Evolutionary conservation across 2,888 invertebrate species (phyloP).

Genomic region (Agapostemon virescens): DNA sequence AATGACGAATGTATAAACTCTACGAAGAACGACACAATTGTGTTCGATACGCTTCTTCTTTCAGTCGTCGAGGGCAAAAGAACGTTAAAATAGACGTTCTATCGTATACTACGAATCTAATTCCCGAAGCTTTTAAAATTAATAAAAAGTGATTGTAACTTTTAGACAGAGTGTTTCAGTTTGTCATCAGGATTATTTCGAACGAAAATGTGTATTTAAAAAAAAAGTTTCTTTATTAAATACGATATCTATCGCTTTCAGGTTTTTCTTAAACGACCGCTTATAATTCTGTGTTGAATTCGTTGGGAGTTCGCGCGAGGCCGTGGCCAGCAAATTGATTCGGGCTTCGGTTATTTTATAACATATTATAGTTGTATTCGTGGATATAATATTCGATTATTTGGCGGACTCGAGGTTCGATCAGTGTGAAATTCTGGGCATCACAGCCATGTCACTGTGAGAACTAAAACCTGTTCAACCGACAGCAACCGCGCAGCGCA

Average conservation of each 20-base stretch:
- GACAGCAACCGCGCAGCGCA: constrained; percentile 29
- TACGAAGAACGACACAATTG: too few relatives aligned
- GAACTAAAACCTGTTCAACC: constrained; percentile 63
- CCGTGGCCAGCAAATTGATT: not conserved
- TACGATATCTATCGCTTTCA: not conserved
- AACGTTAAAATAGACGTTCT: too few relatives aligned
- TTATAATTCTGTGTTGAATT: not conserved
- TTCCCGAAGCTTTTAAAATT: too few relatives aligned
- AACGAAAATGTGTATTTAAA: not conserved
- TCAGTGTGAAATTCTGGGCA: constrained; percentile 51
- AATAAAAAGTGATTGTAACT: too few relatives aligned
- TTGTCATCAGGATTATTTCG: not conserved
- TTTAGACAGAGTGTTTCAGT: too few relatives aligned
- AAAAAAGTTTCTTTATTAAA: not conserved
- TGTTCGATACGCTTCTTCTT: too few relatives aligned
- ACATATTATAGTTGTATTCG: constrained; percentile 19
- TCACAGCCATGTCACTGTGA: constrained; percentile 49
- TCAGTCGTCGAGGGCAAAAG: too few relatives aligned
- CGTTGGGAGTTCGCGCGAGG: not conserved
- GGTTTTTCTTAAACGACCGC: not conserved
- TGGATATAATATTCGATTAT: constrained; percentile 42
- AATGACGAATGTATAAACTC: too few relatives aligned
- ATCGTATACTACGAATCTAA: too few relatives aligned
- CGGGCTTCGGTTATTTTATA: constrained; percentile 40
- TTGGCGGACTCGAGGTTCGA: constrained; percentile 38